phyloP scores from a whole-genome alignment of 2,797 vertebrate species.

The Dicrostonyx torquatus region DNA sequence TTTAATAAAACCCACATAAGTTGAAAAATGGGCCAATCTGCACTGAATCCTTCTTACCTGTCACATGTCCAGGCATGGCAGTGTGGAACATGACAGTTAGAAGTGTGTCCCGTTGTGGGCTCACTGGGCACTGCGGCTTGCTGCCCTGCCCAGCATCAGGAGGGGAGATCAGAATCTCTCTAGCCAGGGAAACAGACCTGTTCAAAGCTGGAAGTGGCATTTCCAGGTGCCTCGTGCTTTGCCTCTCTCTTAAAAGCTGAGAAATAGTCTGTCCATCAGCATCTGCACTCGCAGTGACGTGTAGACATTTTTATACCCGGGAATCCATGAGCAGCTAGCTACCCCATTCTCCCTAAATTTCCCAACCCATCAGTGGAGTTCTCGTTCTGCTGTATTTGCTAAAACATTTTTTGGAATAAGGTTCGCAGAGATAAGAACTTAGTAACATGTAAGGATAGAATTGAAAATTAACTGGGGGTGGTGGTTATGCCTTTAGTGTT shows the following conservation, averaged over 20 bases:
- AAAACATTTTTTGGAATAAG: background rate
- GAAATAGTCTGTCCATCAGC: background rate
- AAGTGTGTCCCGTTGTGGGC: background rate
- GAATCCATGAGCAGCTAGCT: background rate
- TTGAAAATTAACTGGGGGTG: background rate
- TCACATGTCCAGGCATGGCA: background rate
- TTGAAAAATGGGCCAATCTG: background rate
- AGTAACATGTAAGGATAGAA: constrained; percentile 2
- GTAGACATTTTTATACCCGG: background rate
- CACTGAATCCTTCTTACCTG: background rate
- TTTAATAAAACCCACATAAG: background rate
- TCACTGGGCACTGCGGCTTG: background rate
- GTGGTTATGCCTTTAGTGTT: background rate
- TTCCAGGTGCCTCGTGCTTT: background rate
- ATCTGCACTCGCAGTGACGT: background rate
- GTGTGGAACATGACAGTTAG: background rate
- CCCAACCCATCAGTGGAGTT: background rate
- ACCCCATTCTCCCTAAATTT: background rate
- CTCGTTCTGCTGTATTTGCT: background rate
- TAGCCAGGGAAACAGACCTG: background rate
- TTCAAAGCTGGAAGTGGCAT: background rate
- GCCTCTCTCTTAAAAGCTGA: background rate
- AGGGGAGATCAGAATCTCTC: background rate
- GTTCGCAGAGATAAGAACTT: background rate
- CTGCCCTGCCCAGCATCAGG: background rate